Evolutionary conservation across 30 jellyfish, hydroid and myxozoan species (phyloP).

Genomic region (Sanderia malayensis): DNA sequence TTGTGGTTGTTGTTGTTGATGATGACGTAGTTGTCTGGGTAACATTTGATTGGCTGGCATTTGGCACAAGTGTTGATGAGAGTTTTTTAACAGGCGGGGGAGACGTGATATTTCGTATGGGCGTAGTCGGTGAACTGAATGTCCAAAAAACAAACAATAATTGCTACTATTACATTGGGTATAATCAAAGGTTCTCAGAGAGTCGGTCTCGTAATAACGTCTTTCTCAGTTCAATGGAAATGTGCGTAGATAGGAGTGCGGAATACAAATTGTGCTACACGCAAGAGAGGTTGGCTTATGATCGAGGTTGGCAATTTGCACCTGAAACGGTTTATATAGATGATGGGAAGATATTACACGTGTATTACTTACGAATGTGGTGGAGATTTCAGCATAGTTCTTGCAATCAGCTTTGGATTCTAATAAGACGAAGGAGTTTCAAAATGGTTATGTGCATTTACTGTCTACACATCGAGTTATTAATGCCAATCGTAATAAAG

Average conservation of each 20-base stretch:
- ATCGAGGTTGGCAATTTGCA: too few species aligned
- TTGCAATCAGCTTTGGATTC: neutral
- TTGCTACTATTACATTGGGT: too few species aligned
- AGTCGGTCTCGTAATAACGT: too few species aligned
- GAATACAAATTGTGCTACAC: too few species aligned
- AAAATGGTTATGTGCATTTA: too few species aligned
- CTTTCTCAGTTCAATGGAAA: too few species aligned
- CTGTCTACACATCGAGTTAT: too few species aligned
- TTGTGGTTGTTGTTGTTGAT: constrained; percentile 25
- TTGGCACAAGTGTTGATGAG: neutral
- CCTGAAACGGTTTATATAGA: too few species aligned
- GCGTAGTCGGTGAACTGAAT: neutral
- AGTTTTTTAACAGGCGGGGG: constrained; percentile 15
- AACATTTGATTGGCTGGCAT: constrained; percentile 8
- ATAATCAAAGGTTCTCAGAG: too few species aligned
- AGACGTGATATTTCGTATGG: neutral
- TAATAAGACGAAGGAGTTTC: neutral
- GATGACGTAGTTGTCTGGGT: constrained; percentile 10
- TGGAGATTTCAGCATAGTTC: constrained; percentile 2
- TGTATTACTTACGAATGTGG: neutral
- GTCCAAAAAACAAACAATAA: neutral
- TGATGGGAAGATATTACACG: neutral
- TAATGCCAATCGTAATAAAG: too few species aligned
- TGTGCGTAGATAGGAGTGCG: too few species aligned
- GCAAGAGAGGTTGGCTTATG: too few species aligned